Evolutionary conservation across 2,113 vertebrate species (phyloP).

Genomic region (Ptychochromis oligacanthus): DNA sequence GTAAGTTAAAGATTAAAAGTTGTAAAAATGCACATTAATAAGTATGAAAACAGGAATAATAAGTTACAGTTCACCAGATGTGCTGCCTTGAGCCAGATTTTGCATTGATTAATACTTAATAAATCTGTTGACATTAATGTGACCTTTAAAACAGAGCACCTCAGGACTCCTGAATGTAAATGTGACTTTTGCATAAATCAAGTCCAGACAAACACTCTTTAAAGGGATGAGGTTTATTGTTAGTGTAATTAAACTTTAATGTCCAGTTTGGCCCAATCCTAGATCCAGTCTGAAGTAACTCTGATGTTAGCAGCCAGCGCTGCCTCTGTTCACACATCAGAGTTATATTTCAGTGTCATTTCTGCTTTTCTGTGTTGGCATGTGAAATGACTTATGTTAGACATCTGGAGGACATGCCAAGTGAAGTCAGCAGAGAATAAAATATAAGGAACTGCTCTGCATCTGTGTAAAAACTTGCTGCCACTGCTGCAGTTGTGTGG

Average conservation of each 20-base stretch:
- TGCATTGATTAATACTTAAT: neutral
- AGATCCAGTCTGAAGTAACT: neutral
- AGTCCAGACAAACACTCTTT: neutral
- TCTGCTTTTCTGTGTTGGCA: neutral
- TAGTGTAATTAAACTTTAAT: slow-evolving; percentile 1
- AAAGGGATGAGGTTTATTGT: neutral
- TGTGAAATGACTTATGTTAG: slow-evolving; percentile 4
- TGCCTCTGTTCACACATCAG: neutral
- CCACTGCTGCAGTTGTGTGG: slow-evolving; percentile 27
- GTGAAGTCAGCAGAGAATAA: neutral
- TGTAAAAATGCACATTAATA: too few relatives aligned
- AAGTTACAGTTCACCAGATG: neutral
- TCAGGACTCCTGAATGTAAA: too few relatives aligned
- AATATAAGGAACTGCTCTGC: neutral
- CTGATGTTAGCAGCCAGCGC: neutral
- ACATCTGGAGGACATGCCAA: slow-evolving; percentile 5
- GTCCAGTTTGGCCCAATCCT: neutral
- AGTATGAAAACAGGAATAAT: too few relatives aligned
- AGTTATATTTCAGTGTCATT: neutral
- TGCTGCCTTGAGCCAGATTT: neutral
- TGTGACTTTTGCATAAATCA: too few relatives aligned
- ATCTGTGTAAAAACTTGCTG: neutral
- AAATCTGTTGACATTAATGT: neutral
- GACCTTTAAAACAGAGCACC: too few relatives aligned
- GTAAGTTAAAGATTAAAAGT: too few relatives aligned